Evolutionary conservation across 2,888 invertebrate genomes (phyloP), one percentile per base, ranked within the genome.

Genomic region (Anthrax anthrax): DNA sequence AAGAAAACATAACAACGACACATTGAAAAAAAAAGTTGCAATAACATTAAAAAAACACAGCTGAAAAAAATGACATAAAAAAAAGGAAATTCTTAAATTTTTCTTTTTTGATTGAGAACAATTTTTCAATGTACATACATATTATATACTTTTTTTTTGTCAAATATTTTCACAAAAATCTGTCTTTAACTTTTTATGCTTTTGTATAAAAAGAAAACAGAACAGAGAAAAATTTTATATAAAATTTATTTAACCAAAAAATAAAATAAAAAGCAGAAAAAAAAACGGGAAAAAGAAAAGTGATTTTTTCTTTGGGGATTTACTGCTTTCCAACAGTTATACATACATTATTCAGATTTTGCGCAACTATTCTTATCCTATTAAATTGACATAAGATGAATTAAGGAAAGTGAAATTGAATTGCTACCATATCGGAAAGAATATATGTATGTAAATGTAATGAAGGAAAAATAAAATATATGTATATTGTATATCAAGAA

Each of bases 271-370:
- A 23, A 23, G 12, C 29, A 32, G 12, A 9, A 32, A 32, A 3
- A 32, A 12, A 32, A 32, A 32, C 12, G 12, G 3, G 12, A 32
- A 12, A 32, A 32, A 32, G 12, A 32, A 32, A n/a, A n/a, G n/a
- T n/a, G n/a, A 23, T 23, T 23, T 23, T 23, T 23, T 23, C 23
- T 23, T 12, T 32, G 29, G 29, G 29, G 29, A 12, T 16, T n/a
- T n/a, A n/a, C n/a, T n/a, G n/a, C n/a, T 41, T 23, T 8, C 34
- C 34, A 32, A 34, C 32, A 6, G 34, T 34, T 23, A 23, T n/a
- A 34, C 19, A 23, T n/a, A 34, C 19, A 45, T 45, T 45, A 40
- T 45, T 45, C 23, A 45, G 40, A 45, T 45, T 37, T 18, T 17
- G 37, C 39, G 18, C 23, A 18, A 19, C 18, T 23, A 19, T 18